phyloP scores from a whole-genome alignment of 2,113 vertebrate genomes.

The Saguinus midas region DNA sequence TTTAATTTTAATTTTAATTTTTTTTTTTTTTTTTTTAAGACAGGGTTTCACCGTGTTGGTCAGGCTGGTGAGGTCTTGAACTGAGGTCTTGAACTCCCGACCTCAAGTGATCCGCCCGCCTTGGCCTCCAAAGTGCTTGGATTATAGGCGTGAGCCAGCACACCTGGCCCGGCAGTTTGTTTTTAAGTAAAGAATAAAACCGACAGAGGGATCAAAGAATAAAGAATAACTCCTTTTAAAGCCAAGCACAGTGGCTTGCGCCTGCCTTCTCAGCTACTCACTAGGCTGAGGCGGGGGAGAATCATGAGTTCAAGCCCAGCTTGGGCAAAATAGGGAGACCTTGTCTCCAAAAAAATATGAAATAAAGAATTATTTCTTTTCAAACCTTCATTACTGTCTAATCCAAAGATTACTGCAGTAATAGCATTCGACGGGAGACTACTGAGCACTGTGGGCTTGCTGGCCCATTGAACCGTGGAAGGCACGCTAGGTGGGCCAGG shows the following conservation, averaged over 20 bases:
- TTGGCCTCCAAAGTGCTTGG: no score
- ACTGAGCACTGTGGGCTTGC: fast-evolving
- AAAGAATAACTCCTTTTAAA: neutral
- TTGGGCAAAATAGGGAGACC: neutral
- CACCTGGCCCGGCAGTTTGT: neutral
- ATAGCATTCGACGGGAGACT: fast-evolving
- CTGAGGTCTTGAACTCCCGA: no score
- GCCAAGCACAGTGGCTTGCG: neutral
- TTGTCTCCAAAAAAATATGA: neutral
- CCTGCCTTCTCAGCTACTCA: neutral
- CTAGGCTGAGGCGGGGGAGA: neutral
- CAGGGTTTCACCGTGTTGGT: no score
- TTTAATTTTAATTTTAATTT: no score
- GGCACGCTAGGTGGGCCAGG: neutral
- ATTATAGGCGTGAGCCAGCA: no score
- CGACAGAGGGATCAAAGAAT: neutral
- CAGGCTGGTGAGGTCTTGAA: no score
- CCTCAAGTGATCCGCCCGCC: no score
- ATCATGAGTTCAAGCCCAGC: neutral
- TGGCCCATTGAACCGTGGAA: neutral
- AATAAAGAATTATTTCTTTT: neutral
- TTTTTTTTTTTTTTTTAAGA: no score
- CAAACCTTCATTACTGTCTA: fast-evolving
- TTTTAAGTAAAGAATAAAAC: neutral
- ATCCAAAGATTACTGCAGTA: neutral